phyloP scores from a whole-genome alignment of 2,797 vertebrate species.

The Silurus lanzhouensis region DNA sequence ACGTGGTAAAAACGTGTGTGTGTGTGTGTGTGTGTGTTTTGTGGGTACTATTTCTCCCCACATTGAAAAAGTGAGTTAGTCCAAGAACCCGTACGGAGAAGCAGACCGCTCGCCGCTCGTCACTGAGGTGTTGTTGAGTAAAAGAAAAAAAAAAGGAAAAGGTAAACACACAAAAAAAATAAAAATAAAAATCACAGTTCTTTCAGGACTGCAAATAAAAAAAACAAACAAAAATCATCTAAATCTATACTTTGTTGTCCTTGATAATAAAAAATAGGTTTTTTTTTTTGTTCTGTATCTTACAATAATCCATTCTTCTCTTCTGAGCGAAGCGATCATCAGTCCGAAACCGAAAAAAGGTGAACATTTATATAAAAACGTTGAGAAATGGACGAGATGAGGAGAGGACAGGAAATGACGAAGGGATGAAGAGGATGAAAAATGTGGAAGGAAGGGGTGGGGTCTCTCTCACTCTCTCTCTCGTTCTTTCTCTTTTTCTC shows the following conservation, averaged over 20 bases:
- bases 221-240: constrained; percentile 73
- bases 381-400: constrained; percentile 25
- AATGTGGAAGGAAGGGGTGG: constrained; percentile 44
- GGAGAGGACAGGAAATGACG: constrained; percentile 1
- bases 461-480: constrained; percentile 7
- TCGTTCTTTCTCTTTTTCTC: constrained; percentile 53
- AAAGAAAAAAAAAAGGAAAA: constrained; percentile 67
- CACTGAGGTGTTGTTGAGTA: constrained; percentile 64
- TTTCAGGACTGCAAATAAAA: constrained; percentile 75
- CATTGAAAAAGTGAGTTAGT: constrained; percentile 42
- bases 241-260: constrained; percentile 74
- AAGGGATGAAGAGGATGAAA: constrained; percentile 41
- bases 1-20: constrained; percentile 1
- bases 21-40: constrained; percentile 33
- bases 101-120: constrained; percentile 61
- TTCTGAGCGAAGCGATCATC: constrained; percentile 88
- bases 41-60: constrained; percentile 33
- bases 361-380: constrained; percentile 45
- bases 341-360: constrained; percentile 81
- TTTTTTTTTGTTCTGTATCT: constrained; percentile 92
- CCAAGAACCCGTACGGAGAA: constrained; percentile 40
- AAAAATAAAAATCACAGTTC: constrained; percentile 67
- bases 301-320: constrained; percentile 99
- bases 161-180: constrained; percentile 62
- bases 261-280: constrained; percentile 99